Evolutionary conservation across 2,888 invertebrate genomes (phyloP).

Genomic region (Heteromurus nitidus): DNA sequence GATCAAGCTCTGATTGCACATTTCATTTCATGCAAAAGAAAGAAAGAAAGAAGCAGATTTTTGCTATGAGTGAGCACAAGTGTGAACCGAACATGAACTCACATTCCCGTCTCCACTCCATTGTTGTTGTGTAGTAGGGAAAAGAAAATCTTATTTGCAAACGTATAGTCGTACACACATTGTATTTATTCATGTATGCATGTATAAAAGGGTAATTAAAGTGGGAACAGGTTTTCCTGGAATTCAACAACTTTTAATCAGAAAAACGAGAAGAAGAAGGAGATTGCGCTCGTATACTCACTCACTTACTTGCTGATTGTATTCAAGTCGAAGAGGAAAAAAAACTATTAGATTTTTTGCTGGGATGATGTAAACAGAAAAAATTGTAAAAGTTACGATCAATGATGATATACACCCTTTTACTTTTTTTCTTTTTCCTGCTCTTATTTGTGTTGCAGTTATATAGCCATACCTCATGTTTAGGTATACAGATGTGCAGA

Average conservation of each 20-base stretch:
- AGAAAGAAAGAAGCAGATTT: neutral
- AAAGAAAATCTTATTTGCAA: too few relatives aligned
- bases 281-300: neutral
- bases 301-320: neutral
- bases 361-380: slow-evolving; percentile 1
- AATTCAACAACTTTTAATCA: slow-evolving; percentile 64
- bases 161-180: neutral
- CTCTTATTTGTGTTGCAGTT: too few relatives aligned
- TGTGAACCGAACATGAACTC: neutral
- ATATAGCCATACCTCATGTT: too few relatives aligned
- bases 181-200: slow-evolving; percentile 1
- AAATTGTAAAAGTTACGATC: slow-evolving; percentile 44
- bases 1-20: too few relatives aligned
- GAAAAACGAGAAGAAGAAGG: slow-evolving; percentile 50
- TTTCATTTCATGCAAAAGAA: neutral
- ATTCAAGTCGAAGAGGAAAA: slow-evolving; percentile 39
- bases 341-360: slow-evolving; percentile 13
- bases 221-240: slow-evolving; percentile 66
- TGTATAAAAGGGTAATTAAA: slow-evolving; percentile 62
- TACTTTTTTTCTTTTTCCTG: too few relatives aligned
- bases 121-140: too few relatives aligned
- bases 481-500: too few relatives aligned
- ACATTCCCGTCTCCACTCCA: neutral
- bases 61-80: neutral
- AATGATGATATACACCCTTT: too few relatives aligned